A percentile compares a stretch with the other conserved stretches of the same genome.
Conservation (phyloP, 2,888 invertebrate species). For the Eumacrocentrus americanus region DNA sequence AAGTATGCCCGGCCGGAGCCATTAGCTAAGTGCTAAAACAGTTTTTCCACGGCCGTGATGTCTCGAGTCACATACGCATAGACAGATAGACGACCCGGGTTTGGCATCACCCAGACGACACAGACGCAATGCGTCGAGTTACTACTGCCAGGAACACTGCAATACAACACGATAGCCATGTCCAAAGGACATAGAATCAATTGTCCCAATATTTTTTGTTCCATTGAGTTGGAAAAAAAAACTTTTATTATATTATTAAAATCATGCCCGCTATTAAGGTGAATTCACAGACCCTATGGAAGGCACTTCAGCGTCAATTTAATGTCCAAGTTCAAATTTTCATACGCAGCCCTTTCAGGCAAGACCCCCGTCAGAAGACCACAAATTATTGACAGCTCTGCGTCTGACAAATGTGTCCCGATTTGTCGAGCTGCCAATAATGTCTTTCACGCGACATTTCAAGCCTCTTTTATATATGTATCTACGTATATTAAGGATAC, state of each 20-base stretch:
- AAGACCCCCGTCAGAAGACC: too few relatives aligned
- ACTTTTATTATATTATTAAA: too few relatives aligned
- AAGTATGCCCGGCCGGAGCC: slow-evolving; percentile 6
- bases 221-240: too few relatives aligned
- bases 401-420: neutral
- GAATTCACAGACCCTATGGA: too few relatives aligned
- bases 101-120: neutral
- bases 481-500: neutral
- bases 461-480: neutral
- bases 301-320: too few relatives aligned
- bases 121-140: slow-evolving; percentile 52
- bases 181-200: too few relatives aligned
- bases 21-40: slow-evolving; percentile 33
- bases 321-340: too few relatives aligned
- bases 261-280: too few relatives aligned
- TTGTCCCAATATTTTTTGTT: too few relatives aligned
- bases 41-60: slow-evolving; percentile 22
- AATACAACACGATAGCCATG: slow-evolving; percentile 24
- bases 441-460: neutral
- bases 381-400: too few relatives aligned
- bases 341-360: too few relatives aligned
- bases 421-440: neutral
- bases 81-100: slow-evolving; percentile 2
- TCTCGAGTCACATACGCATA: neutral
- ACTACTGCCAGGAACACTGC: slow-evolving; percentile 46